These are phyloP conservation scores for Carollia perspicillata DNA, from an alignment of 2,113 vertebrate species.

Conservation along the genomic window DNA sequence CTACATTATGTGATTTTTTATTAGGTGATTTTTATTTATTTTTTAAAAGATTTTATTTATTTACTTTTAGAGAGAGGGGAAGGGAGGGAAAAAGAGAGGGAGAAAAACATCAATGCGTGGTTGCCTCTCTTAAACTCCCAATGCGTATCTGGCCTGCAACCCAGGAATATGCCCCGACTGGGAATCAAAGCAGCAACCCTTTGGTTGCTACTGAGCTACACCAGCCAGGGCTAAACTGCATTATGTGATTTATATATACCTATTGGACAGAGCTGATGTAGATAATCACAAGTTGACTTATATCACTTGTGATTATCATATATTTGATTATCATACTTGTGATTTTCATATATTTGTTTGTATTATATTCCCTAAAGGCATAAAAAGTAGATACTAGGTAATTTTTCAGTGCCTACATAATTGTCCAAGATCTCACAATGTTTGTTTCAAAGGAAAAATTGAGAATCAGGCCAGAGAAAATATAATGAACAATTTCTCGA, in stretches of 20 bases:
- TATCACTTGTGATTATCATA: neutral
- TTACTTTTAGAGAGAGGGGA: too few species aligned
- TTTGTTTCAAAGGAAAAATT: slow-evolving; percentile 17
- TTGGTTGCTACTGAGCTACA: too few species aligned
- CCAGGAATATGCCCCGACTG: too few species aligned
- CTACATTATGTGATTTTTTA: neutral
- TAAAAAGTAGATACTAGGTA: neutral
- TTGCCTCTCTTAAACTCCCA: too few species aligned
- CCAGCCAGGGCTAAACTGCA: neutral
- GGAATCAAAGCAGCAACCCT: too few species aligned
- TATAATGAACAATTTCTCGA: neutral
- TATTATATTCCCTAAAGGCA: neutral
- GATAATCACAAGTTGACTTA: slow-evolving; percentile 8
- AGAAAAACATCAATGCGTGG: too few species aligned
- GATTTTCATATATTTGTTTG: neutral
- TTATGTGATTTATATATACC: neutral
- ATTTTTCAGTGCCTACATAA: neutral
- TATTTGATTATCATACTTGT: neutral
- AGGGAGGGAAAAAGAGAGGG: too few species aligned
- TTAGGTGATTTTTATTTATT: too few species aligned
- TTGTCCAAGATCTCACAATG: neutral
- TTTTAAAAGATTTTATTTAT: too few species aligned
- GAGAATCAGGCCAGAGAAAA: neutral
- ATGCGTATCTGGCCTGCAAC: too few species aligned
- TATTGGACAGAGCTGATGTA: neutral